A percentile compares a stretch with the other conserved stretches of the same genome.
Conservation (phyloP, 2,113 vertebrate genomes). For the Fukomys damarensis region DNA sequence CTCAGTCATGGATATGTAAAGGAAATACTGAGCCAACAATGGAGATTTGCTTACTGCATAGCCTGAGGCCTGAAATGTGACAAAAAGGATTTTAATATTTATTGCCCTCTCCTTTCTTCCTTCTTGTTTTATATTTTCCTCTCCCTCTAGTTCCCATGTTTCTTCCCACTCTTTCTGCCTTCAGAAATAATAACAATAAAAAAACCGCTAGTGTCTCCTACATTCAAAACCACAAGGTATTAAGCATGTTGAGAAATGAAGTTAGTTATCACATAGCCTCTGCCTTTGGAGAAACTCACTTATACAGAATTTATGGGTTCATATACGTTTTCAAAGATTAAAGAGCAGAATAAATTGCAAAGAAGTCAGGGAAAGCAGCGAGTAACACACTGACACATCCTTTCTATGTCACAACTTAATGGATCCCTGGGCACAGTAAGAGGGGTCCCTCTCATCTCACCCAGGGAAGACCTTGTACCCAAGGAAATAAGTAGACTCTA, state of each 20-base stretch:
- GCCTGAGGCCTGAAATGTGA: neutral
- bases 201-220: neutral
- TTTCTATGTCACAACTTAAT: neutral
- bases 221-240: neutral
- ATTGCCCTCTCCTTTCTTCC: neutral
- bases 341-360: neutral
- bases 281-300: neutral
- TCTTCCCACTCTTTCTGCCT: conserved; percentile 1
- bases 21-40: neutral
- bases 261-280: neutral
- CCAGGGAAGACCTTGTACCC: neutral
- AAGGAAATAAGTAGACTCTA: neutral
- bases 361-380: neutral
- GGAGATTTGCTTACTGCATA: neutral
- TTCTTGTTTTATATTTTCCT: neutral
- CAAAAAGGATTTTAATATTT: neutral
- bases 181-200: conserved; percentile 61
- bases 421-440: neutral
- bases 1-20: neutral
- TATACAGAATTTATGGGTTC: neutral
- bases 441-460: rapidly evolving
- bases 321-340: neutral
- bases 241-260: neutral
- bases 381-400: neutral
- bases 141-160: neutral